Conservation (phyloP, 2,113 vertebrate species). For the Mesoclemmys tuberculata region DNA sequence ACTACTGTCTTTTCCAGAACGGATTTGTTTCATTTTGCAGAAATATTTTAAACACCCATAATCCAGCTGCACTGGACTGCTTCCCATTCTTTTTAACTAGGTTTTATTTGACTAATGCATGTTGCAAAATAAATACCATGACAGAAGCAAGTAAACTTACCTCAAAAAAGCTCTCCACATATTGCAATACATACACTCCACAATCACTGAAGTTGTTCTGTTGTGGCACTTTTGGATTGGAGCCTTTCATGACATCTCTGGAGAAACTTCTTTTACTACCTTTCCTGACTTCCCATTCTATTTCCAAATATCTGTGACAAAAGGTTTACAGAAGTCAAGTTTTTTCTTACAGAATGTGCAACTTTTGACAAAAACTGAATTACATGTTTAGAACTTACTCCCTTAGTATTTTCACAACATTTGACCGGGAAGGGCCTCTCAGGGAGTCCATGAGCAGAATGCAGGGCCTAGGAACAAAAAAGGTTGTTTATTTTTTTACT, state of each 20-base stretch:
- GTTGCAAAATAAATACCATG: not conserved
- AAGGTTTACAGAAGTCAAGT: conserved; percentile 16
- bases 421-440: conserved; percentile 91
- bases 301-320: conserved; percentile 91
- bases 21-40: not conserved
- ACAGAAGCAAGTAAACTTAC: conserved; percentile 75
- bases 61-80: not conserved
- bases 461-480: conserved; percentile 86
- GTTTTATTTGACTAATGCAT: not conserved
- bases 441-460: conserved; percentile 99
- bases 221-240: conserved; percentile 96
- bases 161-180: conserved; percentile 99
- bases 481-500: not conserved
- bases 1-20: not conserved
- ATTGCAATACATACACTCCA: conserved; percentile 95
- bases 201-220: conserved; percentile 99
- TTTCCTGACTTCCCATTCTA: conserved; percentile 97
- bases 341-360: not conserved
- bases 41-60: not conserved
- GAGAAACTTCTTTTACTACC: conserved; percentile 91
- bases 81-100: not conserved
- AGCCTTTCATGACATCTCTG: conserved; percentile 96
- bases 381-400: conserved; percentile 85
- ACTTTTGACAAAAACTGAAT: not conserved
- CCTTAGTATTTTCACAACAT: conserved; percentile 94